Evolutionary conservation across 2,113 vertebrate species (phyloP), one percentile per base, ranked within the genome.

Genomic region (Gambusia affinis): DNA sequence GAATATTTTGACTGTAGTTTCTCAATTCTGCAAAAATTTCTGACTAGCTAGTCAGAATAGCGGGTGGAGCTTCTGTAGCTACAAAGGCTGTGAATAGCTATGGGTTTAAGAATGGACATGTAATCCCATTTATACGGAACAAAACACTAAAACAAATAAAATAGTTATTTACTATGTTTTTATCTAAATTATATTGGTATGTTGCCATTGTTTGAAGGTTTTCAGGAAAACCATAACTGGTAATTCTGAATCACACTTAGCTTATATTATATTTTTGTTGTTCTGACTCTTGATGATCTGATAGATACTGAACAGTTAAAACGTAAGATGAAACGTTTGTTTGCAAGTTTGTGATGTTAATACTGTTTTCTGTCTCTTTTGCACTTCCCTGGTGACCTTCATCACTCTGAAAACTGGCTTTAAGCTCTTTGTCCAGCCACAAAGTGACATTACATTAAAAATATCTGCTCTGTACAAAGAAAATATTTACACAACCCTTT

Each of bases 401-500:
- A 31, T 14, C 60, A 29, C 31, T 17, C 28, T 2, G 35, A 29
- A 72, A 54, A 8, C 6, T 12, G 64, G n/a, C 30, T 68, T 75
- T 51, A 44, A 57, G 39, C 28, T 37, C 6, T 42, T 54, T 70
- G 24, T 66, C 64, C 30, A 42, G 70, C 75, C 51, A 70, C 30
- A 67, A 74, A 72, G 8, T 73, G 42, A 74, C 60, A 11, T 30
- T 66, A 87, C 70, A 81, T 79, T 63, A 85, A 84, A 82, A 88
- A 76, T 62, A 76, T 61, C 47, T 65, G 57, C 7, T 73, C 61
- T 80, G 73, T 80, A 87, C 83, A 83, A 87, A 84, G 22, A 89
- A 91, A 88, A 87, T 88, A 89, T 87, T 80, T 80, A 88, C 78
- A 88, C 70, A 42, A 83, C 65, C 79, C 79, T 81, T 79, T 57